Base-by-base conservation (phyloP, 2,113 vertebrate species). In the Furnarius figulus region DNA sequence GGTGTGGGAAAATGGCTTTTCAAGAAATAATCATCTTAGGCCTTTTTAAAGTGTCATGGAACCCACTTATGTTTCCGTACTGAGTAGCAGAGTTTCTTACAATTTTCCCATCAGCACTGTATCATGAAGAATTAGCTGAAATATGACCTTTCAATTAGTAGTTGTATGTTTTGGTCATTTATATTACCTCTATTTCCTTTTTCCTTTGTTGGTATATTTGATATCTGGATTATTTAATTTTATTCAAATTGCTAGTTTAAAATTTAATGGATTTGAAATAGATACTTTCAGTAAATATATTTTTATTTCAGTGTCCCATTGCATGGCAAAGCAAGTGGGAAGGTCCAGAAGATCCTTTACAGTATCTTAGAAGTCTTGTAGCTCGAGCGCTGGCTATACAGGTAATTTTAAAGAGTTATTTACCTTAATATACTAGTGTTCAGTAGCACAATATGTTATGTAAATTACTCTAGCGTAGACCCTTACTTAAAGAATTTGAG, bases 281-380 rank as follows among this genome's bases (percentile, higher is more conserved):
- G 22, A n/a, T 77, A 33, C 6, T 82, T 83, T 55, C 49, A 74
- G 15, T 86, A 79, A 66, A 33, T 85, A 10, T 65, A 10, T 91
- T 62, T 97, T 95, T 95, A 33, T 96, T 96, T 40, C 95, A 99
- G 99, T 99, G 99, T 97, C 99, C 99, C n/a, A 68, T 98, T 68
- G 90, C 97, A 15, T 99, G 99, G 99, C 99, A 99, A 96, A 99
- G 90, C 95, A 99, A 98, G 80, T 99, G 99, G 99, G 99, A 99
- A 97, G 99, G 99, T 61, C 99, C 99, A 39, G 99, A 99, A 83
- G 99, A 99, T 87, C 99, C 99, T 30, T 98, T 99, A 95, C 99
- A 99, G 7, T 99, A 99, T 96, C 98, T 99, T 20, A 98, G 99
- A 97, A 98, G 98, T 39, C 98, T 99, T 5, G 98, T 99, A 56